These are phyloP conservation scores for Drosophila navojoa DNA, from an alignment of 1,140 invertebrate genomes.

Conservation along the genomic window DNA sequence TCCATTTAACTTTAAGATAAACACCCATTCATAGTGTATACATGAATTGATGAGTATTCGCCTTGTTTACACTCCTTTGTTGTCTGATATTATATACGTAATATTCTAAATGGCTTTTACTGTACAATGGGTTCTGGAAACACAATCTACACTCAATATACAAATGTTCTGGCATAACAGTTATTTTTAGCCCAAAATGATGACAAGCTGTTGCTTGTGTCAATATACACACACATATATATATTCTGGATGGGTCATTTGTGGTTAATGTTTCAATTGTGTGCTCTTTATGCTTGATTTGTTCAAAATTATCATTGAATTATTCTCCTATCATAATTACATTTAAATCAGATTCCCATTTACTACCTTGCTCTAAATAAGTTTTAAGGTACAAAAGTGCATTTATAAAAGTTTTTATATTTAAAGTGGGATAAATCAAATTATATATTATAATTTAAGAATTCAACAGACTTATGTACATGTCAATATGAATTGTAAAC, in stretches of 20 bases:
- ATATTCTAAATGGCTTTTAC: conserved; percentile 43
- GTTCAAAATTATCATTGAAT: too few species aligned
- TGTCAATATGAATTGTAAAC: background rate
- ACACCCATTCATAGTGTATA: conserved; percentile 1
- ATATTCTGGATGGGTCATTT: conserved; percentile 27
- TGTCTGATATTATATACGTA: conserved; percentile 31
- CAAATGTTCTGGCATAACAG: conserved; percentile 20
- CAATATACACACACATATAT: too few species aligned
- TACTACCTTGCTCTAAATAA: too few species aligned
- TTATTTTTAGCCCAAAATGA: conserved; percentile 35
- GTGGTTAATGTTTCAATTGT: conserved; percentile 7
- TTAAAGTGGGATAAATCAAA: background rate
- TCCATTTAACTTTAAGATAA: conserved; percentile 7
- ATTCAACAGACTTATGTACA: too few species aligned
- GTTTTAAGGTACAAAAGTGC: too few species aligned
- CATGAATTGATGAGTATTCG: conserved; percentile 13
- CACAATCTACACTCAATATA: conserved; percentile 22
- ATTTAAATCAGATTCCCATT: too few species aligned
- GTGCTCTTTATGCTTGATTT: background rate
- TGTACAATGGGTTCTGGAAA: conserved; percentile 18
- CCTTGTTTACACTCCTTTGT: conserved; percentile 35
- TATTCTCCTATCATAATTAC: too few species aligned
- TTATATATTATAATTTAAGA: background rate
- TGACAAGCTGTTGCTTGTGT: conserved; percentile 2
- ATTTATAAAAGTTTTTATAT: too few species aligned